Percentiles rank a stretch among this genome's conserved stretches.
phyloP scores from a whole-genome alignment of 2,797 vertebrate species.

The Picus viridis region DNA sequence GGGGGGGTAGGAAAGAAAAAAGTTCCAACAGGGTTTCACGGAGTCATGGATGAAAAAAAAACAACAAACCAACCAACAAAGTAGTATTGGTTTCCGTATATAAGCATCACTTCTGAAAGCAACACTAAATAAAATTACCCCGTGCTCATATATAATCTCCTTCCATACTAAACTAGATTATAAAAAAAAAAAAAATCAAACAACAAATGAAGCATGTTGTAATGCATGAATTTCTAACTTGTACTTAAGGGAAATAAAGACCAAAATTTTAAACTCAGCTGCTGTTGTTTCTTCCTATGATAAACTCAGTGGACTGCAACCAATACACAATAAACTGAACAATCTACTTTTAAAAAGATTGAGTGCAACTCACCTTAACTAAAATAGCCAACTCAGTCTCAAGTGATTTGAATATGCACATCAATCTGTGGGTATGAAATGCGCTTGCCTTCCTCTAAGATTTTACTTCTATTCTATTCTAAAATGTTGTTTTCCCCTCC shows the following conservation, averaged over 20 bases:
- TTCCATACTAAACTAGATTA: neutral
- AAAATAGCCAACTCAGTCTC: neutral
- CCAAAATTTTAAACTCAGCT: neutral
- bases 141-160: neutral
- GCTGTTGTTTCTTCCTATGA: neutral
- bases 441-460: neutral
- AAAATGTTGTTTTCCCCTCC: no score
- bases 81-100: neutral
- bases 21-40: conserved; percentile 65
- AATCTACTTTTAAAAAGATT: neutral
- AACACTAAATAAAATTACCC: neutral
- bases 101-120: neutral
- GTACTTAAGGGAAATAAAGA: neutral
- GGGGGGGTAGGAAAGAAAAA: conserved; percentile 15
- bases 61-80: no score
- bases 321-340: neutral
- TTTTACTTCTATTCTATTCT: neutral
- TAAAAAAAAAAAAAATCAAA: neutral
- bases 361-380: neutral
- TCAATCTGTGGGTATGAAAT: neutral
- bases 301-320: neutral
- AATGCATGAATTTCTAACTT: neutral
- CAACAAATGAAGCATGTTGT: neutral
- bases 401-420: neutral
- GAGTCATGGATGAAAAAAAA: conserved; percentile 66